These are phyloP conservation scores for Dastarcus helophoroides DNA, from an alignment of 2,888 invertebrate genomes.

Conservation along the genomic window DNA sequence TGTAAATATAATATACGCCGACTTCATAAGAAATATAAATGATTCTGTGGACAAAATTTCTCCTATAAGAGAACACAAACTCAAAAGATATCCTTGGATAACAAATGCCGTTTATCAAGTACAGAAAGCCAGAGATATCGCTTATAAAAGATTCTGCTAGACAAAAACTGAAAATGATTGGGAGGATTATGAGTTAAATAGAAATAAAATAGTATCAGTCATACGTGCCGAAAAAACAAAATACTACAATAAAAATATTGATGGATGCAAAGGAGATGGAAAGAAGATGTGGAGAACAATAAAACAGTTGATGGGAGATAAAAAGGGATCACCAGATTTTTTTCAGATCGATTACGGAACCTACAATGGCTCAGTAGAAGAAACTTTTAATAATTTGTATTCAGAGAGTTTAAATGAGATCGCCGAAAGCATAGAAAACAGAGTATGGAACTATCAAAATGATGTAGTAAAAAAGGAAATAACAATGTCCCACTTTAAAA, in stretches of 20 bases:
- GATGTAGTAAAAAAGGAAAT: not conserved
- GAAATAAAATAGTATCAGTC: not conserved
- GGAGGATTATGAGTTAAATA: not conserved
- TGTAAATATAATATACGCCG: not conserved
- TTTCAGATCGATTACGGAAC: not conserved
- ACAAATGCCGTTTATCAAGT: not conserved
- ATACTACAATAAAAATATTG: not conserved
- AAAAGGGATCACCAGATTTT: not conserved
- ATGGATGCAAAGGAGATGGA: not conserved
- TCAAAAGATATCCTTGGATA: not conserved
- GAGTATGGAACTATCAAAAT: not conserved
- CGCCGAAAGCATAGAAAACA: not conserved
- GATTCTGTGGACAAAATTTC: not conserved
- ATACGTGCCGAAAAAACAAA: too few species aligned
- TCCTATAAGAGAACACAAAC: not conserved
- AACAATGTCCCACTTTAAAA: not conserved
- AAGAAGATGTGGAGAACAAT: not conserved
- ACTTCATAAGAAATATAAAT: not conserved
- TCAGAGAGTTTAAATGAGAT: not conserved
- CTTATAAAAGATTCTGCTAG: not conserved
- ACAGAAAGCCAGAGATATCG: not conserved
- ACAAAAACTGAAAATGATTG: not conserved
- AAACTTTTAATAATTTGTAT: not conserved
- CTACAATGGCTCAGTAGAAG: not conserved
- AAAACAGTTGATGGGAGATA: not conserved